phyloP scores from a whole-genome alignment of 2,888 invertebrate genomes.

The Xestia xanthographa region DNA sequence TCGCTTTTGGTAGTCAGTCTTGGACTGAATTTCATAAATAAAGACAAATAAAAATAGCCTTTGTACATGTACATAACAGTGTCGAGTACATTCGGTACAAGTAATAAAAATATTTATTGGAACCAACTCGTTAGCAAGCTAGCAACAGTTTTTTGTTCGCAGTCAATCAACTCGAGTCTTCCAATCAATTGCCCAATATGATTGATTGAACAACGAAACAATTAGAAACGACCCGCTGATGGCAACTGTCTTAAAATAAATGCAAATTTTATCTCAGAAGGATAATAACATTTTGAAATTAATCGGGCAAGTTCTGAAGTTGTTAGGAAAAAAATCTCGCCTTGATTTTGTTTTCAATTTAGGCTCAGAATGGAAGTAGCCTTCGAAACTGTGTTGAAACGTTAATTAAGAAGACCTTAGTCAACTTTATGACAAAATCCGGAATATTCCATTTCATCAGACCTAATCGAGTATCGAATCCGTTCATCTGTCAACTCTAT shows the following conservation, averaged over 20 bases:
- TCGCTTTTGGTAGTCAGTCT: neutral
- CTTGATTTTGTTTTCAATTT: conserved; percentile 26
- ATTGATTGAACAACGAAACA: conserved; percentile 60
- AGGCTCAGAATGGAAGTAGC: conserved; percentile 1
- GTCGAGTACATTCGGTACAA: conserved; percentile 16
- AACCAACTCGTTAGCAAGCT: conserved; percentile 32
- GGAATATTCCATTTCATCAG: neutral
- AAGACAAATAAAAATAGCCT: neutral
- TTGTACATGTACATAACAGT: neutral
- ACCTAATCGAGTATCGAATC: neutral
- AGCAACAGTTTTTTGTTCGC: conserved; percentile 42
- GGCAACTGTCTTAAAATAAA: conserved; percentile 45
- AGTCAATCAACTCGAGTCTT: conserved; percentile 47
- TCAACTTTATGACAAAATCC: neutral
- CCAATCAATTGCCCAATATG: conserved; percentile 56
- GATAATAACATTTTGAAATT: conserved; percentile 36
- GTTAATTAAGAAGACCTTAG: conserved; percentile 3
- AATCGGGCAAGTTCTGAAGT: conserved; percentile 15
- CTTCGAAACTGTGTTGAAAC: conserved; percentile 21
- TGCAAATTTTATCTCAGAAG: conserved; percentile 27
- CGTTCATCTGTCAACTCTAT: conserved; percentile 4
- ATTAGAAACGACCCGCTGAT: conserved; percentile 35
- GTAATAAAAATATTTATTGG: conserved; percentile 39
- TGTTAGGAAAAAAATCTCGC: neutral
- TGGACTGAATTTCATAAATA: neutral